Evolutionary conservation across 37 sponge, comb jelly and placozoan species (phyloP), one percentile per base, ranked within the genome.

Genomic region (Mnemiopsis leidyi): DNA sequence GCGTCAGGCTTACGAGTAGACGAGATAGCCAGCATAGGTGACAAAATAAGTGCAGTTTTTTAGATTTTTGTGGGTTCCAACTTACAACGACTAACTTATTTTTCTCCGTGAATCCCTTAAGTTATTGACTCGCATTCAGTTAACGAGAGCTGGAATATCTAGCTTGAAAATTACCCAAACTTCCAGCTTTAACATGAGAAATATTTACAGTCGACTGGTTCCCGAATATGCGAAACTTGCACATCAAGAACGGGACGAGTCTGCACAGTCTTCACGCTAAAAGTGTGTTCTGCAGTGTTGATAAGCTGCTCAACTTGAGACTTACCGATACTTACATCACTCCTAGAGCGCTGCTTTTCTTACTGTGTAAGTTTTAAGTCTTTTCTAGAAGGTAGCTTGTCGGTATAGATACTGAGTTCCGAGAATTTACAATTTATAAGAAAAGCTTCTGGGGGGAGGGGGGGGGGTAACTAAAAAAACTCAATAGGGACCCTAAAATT

Each of bases 281-380:
- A 36, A 9, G 3, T 0, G 79, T 77, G 1, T 32, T 77, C 32
- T 26, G 79, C 32, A 77, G 79, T 77, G 79, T 36, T 1, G 79
- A 77, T 0, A 16, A 34, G 18, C 35, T 77, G 33, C 18, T 77
- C 36, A 77, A 28, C 36, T 9, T 77, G 32, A 77, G 18, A 28
- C 32, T 77, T 32, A 32, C 79, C 35, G 79, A 77, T 32, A 77
- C 79, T 77, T 77, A 77, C 79, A 77, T 77, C 33, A 77, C 79
- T 16, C 79, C 79, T 31, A 33, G 79, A 13, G 79, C 79, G 16
- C 79, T 77, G 79, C 79, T 77, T 20, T 77, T 77, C 79, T 31
- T 77, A 31, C 32, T 77, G 33, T 77, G 79, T 77, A 32, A 77
- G 79, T 77, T 5, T 48, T 48, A 18, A 48, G 9, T 48, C 61